phyloP scores from a whole-genome alignment of 2,888 invertebrate species.

The Lepidonotus clava region DNA sequence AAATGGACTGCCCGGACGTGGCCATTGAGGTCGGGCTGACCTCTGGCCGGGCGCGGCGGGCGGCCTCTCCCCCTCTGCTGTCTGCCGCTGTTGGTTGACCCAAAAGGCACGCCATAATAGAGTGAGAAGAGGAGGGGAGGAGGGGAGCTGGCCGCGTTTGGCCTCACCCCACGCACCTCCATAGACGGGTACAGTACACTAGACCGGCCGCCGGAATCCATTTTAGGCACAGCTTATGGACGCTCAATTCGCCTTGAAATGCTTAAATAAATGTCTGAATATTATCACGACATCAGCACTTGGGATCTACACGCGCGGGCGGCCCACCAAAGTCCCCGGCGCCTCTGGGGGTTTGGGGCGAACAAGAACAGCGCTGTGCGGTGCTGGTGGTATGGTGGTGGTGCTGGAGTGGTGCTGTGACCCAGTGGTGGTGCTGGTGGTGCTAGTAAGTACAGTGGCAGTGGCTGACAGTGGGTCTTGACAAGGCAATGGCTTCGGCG shows the following conservation, averaged over 20 bases:
- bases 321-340: background rate
- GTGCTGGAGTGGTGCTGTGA: conserved; percentile 7
- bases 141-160: no score
- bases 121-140: background rate
- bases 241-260: conserved; percentile 52
- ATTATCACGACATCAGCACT: conserved; percentile 52
- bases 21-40: background rate
- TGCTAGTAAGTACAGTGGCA: background rate
- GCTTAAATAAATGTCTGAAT: conserved; percentile 49
- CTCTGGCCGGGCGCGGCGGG: background rate
- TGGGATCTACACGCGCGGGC: conserved; percentile 8
- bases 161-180: background rate
- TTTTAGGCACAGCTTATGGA: conserved; percentile 33
- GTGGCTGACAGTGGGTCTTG: conserved; percentile 17
- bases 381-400: background rate
- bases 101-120: background rate
- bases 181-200: background rate
- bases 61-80: background rate
- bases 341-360: conserved; percentile 7
- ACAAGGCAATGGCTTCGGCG: conserved; percentile 46
- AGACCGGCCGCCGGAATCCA: conserved; percentile 21
- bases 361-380: background rate
- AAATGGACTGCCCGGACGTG: background rate
- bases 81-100: no score
- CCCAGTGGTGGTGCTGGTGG: background rate